phyloP scores from a whole-genome alignment of 2,797 vertebrate species.

The Falco berigora region DNA sequence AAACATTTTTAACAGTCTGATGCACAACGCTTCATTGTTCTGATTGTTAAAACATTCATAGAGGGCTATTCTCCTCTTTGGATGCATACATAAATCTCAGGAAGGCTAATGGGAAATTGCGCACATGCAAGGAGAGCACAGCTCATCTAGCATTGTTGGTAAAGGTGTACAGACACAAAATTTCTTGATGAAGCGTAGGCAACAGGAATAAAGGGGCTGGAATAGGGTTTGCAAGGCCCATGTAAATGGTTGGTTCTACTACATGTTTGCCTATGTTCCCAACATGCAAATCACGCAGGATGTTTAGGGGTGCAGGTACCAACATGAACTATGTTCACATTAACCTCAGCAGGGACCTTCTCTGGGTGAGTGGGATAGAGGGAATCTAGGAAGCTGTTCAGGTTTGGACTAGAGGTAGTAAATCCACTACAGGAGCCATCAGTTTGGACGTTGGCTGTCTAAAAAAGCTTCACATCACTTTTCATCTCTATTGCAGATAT shows the following conservation, averaged over 20 bases:
- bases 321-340: not conserved
- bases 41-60: constrained; percentile 25
- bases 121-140: not conserved
- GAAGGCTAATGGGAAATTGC: not conserved
- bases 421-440: not conserved
- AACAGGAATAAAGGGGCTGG: not conserved
- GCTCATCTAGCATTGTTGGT: not conserved
- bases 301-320: not conserved
- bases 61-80: not conserved
- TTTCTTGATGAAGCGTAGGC: not conserved
- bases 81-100: constrained; percentile 8
- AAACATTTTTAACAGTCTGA: constrained; percentile 30
- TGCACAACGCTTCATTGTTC: constrained; percentile 10
- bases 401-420: not conserved
- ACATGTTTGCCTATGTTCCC: not conserved
- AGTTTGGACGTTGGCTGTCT: not conserved
- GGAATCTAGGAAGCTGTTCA: not conserved
- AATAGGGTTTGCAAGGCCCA: not conserved
- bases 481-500: not conserved
- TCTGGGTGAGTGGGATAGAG: not conserved
- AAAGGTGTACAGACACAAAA: not conserved
- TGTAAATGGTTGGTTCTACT: not conserved
- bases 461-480: not conserved
- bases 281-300: not conserved
- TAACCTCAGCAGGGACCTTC: not conserved